Evolutionary conservation across 2,113 vertebrate species (phyloP).

Genomic region (Ptilorrhoa leucosticta): DNA sequence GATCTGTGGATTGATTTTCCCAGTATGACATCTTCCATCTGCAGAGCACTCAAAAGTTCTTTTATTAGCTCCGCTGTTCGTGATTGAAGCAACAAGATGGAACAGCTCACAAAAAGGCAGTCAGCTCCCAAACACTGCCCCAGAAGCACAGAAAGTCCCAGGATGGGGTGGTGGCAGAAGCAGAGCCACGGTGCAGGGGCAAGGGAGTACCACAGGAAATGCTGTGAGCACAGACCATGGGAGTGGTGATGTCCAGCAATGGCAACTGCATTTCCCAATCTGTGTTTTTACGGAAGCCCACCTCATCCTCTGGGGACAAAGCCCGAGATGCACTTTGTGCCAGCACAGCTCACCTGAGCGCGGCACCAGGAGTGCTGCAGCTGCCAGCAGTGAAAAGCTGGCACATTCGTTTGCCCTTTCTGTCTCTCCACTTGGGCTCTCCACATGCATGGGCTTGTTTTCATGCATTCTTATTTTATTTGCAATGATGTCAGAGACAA

Average conservation of each 20-base stretch:
- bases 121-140: not conserved
- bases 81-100: not conserved
- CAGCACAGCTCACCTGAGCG: not conserved
- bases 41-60: constrained; percentile 4
- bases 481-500: not conserved
- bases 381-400: not conserved
- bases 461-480: not conserved
- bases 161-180: not conserved
- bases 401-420: not conserved
- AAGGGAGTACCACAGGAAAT: not conserved
- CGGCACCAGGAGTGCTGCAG: accelerated
- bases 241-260: accelerated
- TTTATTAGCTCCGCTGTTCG: not conserved
- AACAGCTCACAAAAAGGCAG: not conserved
- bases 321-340: accelerated
- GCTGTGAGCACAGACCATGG: accelerated
- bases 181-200: not conserved
- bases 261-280: not conserved
- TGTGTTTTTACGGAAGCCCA: not conserved
- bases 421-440: not conserved
- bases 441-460: not conserved
- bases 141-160: not conserved
- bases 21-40: constrained; percentile 15
- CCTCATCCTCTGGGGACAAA: not conserved
- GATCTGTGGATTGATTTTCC: constrained; percentile 42